Evolutionary conservation across 1,140 invertebrate genomes (phyloP).

Genomic region (Zaprionus ghesquierei): DNA sequence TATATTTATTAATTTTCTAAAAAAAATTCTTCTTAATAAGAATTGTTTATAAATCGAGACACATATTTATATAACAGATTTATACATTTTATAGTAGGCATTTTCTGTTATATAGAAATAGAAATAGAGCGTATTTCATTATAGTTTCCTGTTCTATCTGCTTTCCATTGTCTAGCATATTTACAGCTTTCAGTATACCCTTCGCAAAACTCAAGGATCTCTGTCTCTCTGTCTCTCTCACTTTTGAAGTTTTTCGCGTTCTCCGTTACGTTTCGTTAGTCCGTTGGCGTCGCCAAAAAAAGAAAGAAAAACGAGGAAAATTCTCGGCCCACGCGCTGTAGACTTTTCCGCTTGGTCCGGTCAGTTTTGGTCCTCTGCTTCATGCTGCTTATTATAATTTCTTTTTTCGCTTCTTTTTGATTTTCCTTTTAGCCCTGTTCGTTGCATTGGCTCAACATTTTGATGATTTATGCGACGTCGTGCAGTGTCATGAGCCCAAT

Average conservation of each 20-base stretch:
- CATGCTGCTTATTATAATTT: slow-evolving; percentile 26
- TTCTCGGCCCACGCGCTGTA: background rate
- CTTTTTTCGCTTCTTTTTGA: slow-evolving; percentile 26
- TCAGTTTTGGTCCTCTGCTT: slow-evolving; percentile 7
- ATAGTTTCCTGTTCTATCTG: background rate
- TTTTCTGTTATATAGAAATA: too few relatives aligned
- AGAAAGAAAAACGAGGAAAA: slow-evolving; percentile 10
- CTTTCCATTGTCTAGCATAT: background rate
- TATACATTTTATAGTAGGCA: too few relatives aligned
- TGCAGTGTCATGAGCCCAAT: slow-evolving; percentile 76
- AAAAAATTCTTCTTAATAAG: too few relatives aligned
- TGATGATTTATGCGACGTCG: slow-evolving; percentile 73
- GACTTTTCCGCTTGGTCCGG: slow-evolving; percentile 22
- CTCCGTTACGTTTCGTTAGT: slow-evolving; percentile 74
- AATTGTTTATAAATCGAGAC: too few relatives aligned
- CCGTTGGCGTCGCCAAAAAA: slow-evolving; percentile 21
- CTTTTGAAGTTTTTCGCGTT: slow-evolving; percentile 62
- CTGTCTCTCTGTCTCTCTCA: too few relatives aligned
- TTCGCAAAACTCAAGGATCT: slow-evolving; percentile 6
- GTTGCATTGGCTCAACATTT: slow-evolving; percentile 61
- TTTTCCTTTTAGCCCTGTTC: slow-evolving; percentile 40
- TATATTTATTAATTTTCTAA: too few relatives aligned
- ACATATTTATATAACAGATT: too few relatives aligned
- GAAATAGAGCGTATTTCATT: background rate
- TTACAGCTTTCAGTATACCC: slow-evolving; percentile 18